Evolutionary conservation across 2,888 invertebrate species (phyloP), one percentile per base, ranked within the genome.

Genomic region (Drosophila mercatorum): DNA sequence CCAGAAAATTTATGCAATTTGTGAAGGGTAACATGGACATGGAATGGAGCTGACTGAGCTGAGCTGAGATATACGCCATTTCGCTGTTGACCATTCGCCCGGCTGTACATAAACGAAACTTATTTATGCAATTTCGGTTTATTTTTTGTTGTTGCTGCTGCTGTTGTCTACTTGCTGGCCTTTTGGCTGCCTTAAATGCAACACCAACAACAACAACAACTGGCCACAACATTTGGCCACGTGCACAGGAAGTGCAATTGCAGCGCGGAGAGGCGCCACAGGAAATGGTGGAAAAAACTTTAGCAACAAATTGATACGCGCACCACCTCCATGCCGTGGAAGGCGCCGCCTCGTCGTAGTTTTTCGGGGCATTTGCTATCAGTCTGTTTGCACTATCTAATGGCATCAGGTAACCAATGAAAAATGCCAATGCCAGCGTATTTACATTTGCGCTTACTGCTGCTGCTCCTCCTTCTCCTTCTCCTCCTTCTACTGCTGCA

Each of bases 351-450:
- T 43, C 22, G 43, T 38, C 53, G 44, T 14, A 8, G 34, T 43
- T 28, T 55, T 55, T 55, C n/a, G 41, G 41, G 55, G 55, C 49
- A 38, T 31, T 26, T 46, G 66, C 76, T 67, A 76, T 83, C 81
- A 72, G 78, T 83, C 71, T 83, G 83, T 81, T 80, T 83, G 70
- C 81, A 72, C 70, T 80, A 80, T 81, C 83, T 81, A 81, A 83
- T 83, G 83, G 81, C 81, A 81, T 83, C 83, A 78, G 83, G 81
- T 80, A 83, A 72, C 78, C 80, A 70, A 83, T 83, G 83, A 81
- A 73, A 81, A 81, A 81, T 81, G 70, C 68, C 75, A 69, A 62
- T 78, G 63, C 66, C 46, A 70, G 70, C 60, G 72, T 81, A 81
- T 81, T 83, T 81, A 83, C 83, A 80, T 81, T 81, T 80, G 72